Percentiles rank a stretch among this genome's conserved stretches.
These are phyloP conservation scores for Dasyornis broadbenti DNA, from an alignment of 2,113 vertebrate genomes.

Conservation along the genomic window DNA sequence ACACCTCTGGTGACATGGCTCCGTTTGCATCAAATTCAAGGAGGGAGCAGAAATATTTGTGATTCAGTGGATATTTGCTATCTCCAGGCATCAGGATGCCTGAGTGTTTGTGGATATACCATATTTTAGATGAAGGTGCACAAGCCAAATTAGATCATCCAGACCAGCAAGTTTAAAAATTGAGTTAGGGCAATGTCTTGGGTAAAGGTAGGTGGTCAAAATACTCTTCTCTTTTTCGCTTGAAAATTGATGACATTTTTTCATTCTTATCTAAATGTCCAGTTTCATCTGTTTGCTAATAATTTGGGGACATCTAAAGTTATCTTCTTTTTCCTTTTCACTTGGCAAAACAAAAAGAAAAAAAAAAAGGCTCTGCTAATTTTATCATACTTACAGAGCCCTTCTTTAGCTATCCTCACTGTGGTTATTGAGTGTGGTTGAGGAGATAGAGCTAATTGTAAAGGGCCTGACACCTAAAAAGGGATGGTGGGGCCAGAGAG, in stretches of 20 bases:
- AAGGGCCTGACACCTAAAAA: background rate
- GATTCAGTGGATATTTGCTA: background rate
- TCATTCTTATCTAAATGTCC: background rate
- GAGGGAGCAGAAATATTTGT: background rate
- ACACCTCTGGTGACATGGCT: accelerated
- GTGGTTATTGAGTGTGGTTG: background rate
- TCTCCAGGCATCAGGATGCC: background rate
- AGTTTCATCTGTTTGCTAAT: background rate
- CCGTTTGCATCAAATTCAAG: background rate
- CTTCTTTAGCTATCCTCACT: background rate
- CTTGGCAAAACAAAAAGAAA: background rate
- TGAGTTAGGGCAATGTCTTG: background rate
- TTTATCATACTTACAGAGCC: background rate
- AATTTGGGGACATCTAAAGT: background rate
- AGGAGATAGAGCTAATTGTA: background rate
- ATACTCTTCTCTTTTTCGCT: background rate
- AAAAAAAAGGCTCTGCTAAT: background rate
- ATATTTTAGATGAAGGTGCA: background rate
- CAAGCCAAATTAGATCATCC: background rate
- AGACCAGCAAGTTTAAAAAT: background rate
- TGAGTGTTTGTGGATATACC: background rate
- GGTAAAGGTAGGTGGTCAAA: background rate
- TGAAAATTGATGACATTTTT: background rate
- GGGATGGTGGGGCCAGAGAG: background rate
- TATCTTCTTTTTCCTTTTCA: background rate